Base-by-base conservation (phyloP, 2,888 invertebrate species). In the Melangyna quadrimaculata region DNA sequence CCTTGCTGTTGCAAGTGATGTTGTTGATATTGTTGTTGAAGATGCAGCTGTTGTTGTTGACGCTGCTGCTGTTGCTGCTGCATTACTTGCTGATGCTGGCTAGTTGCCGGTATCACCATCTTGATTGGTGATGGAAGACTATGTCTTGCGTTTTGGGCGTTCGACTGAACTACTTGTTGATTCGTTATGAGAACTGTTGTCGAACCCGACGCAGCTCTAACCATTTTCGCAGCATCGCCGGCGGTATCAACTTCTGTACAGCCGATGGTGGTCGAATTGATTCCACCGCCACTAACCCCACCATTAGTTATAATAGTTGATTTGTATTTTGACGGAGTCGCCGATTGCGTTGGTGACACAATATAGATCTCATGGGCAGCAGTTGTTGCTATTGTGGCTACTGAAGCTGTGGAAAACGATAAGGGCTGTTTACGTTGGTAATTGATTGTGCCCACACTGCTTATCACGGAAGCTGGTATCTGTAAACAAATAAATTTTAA, bases 1-100 rank as follows among this genome's bases (percentile, higher is more conserved):
- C 73, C 94, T 91, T 96, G 97, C 88, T 95, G 93, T 87, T 89
- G 89, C 74, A 89, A 89, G 72, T 72, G 82, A 67, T 72, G 72
- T 86, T 90, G 87, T 72, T 90, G 90, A 48, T 88, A 87, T 53
- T 87, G 88, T 79, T 98, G 94, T 93, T 98, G 98, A 93, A 98
- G 98, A 92, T 93, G 81, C 78, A 88, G 89, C 67, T 87, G 88
- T 70, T 88, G 89, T 77, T 83, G 90, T 84, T 88, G 89, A 78
- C 88, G 90, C n/a, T 69, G 87, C 32, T 88, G 69, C 93, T 90
- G 88, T 22, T 55, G 81, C 35, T 57, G 91, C 93, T 89, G 93
- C 93, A 88, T 93, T 93, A 87, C 72, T 73, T 84, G 73, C 24
- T 87, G 87, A 53, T 87, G 83, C 51, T 83, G 83, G 72, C 81